Conservation (phyloP, 2,113 vertebrate genomes). For the Oreochromis niloticus region DNA sequence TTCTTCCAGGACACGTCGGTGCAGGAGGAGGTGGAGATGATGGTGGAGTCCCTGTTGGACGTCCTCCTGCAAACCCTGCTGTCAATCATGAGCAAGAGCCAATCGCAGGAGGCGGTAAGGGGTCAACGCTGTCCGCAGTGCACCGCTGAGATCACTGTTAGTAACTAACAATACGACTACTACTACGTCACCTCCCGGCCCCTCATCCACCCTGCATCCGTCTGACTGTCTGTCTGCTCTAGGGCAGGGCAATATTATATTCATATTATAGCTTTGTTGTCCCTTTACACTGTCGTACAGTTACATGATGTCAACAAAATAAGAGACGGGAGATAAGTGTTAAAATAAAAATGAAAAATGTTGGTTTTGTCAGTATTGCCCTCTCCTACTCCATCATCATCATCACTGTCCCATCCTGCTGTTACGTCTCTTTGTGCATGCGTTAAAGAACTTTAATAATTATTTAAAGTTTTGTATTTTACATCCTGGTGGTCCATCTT, state of each 20-base stretch:
- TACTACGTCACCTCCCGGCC: slow-evolving; percentile 52
- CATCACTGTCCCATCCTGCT: not conserved
- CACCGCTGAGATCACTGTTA: slow-evolving; percentile 99
- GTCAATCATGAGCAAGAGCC: slow-evolving; percentile 98
- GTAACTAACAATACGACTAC: slow-evolving; percentile 96
- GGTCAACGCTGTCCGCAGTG: slow-evolving; percentile 99
- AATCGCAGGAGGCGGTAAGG: slow-evolving; percentile 99
- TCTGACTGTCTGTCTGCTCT: not conserved
- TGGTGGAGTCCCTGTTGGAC: slow-evolving; percentile 98
- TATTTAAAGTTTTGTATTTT: not conserved
- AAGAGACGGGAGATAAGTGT: not conserved
- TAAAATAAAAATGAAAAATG: not conserved
- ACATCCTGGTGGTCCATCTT: not conserved
- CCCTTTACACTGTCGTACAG: fast-evolving
- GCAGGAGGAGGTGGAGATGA: slow-evolving; percentile 98
- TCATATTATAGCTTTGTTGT: not conserved
- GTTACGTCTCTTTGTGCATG: not conserved
- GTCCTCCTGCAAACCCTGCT: slow-evolving; percentile 95
- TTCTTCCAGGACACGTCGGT: slow-evolving; percentile 84
- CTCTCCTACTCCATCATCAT: not conserved
- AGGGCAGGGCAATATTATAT: slow-evolving; percentile 1
- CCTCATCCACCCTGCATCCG: slow-evolving; percentile 13
- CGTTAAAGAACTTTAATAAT: too few species aligned
- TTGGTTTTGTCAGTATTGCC: not conserved
- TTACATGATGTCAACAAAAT: fast-evolving